phyloP scores from a whole-genome alignment of 2,113 vertebrate species.

The Oriolus oriolus region DNA sequence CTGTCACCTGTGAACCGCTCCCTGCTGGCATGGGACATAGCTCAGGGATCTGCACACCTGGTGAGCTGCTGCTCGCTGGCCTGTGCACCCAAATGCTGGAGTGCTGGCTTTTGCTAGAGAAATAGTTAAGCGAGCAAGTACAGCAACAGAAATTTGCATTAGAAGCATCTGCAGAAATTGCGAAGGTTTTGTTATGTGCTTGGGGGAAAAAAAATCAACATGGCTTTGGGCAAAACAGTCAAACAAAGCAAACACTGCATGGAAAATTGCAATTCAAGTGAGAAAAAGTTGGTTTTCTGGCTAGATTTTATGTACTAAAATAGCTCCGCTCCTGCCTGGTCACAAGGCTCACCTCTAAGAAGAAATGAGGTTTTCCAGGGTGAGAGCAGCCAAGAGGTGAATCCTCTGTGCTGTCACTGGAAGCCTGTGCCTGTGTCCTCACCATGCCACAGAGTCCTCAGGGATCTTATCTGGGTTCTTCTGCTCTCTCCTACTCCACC shows the following conservation, averaged over 20 bases:
- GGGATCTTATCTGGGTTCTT: background rate
- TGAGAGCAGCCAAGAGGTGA: fast-evolving
- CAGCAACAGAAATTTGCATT: background rate
- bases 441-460: background rate
- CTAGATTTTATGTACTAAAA: background rate
- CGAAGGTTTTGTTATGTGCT: background rate
- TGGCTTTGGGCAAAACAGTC: slow-evolving; percentile 8
- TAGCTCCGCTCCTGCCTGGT: background rate
- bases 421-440: background rate
- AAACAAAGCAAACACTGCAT: slow-evolving; percentile 25
- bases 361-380: background rate
- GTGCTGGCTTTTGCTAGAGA: background rate
- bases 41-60: background rate
- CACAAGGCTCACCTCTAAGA: background rate
- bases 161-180: slow-evolving; percentile 21
- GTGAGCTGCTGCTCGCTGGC: background rate
- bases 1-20: background rate
- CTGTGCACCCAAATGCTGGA: fast-evolving
- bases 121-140: background rate
- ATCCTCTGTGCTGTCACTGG: background rate
- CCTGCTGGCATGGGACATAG: fast-evolving
- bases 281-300: slow-evolving; percentile 22
- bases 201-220: background rate
- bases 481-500: background rate
- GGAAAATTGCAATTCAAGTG: background rate